phyloP scores from a whole-genome alignment of 1,140 invertebrate species.

The Procambarus virginalis region DNA sequence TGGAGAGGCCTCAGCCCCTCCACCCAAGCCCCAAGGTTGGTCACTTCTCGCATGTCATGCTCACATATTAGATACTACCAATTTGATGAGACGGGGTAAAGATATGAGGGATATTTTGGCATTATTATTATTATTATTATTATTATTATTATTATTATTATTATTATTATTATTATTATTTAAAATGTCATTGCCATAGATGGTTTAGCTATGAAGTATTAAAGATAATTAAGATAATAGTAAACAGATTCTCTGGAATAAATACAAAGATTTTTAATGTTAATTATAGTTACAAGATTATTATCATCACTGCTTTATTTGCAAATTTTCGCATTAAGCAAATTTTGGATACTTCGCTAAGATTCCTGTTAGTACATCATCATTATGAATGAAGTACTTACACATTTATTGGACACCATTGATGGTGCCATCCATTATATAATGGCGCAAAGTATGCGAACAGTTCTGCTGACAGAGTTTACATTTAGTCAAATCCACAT shows the following conservation, averaged over 20 bases:
- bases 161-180: background rate
- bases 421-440: too few relatives aligned
- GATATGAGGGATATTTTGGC: background rate
- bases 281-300: background rate
- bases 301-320: background rate
- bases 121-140: background rate
- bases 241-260: too few relatives aligned
- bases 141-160: background rate
- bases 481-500: too few relatives aligned
- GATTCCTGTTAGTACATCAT: too few relatives aligned
- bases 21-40: slow-evolving; percentile 1
- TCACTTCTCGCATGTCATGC: background rate
- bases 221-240: background rate
- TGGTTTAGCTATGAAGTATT: background rate
- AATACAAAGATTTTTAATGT: too few relatives aligned
- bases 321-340: background rate
- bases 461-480: too few relatives aligned
- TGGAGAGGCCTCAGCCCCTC: slow-evolving; percentile 73
- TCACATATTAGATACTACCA: background rate
- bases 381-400: too few relatives aligned
- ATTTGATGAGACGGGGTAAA: background rate
- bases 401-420: too few relatives aligned
- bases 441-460: too few relatives aligned
- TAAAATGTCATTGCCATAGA: background rate
- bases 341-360: background rate